Conservation (phyloP, 1,140 invertebrate species). For the Drosophila teissieri region DNA sequence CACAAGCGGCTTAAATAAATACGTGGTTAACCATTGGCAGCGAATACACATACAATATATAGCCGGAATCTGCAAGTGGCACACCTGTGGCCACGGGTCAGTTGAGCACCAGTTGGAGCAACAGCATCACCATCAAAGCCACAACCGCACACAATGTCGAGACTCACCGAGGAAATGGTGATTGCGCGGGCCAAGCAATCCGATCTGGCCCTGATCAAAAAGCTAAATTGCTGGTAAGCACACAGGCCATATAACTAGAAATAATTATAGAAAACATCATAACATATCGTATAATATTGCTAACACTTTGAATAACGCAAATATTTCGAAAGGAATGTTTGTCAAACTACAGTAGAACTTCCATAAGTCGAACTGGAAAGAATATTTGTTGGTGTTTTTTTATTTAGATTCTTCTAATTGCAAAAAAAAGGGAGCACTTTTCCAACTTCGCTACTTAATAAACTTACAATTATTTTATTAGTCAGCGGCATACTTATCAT, state of each 20-base stretch:
- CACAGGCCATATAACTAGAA: neutral
- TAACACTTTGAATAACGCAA: too few relatives aligned
- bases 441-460: too few relatives aligned
- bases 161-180: slow-evolving; percentile 95
- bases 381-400: too few relatives aligned
- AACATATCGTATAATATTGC: neutral
- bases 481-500: neutral
- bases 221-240: slow-evolving; percentile 95
- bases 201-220: slow-evolving; percentile 92
- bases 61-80: slow-evolving; percentile 36
- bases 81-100: slow-evolving; percentile 51
- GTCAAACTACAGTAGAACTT: too few relatives aligned
- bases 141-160: slow-evolving; percentile 87
- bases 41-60: neutral
- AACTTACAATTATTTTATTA: neutral
- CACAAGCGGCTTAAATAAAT: slow-evolving; percentile 44
- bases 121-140: slow-evolving; percentile 10
- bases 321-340: neutral
- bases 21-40: slow-evolving; percentile 29
- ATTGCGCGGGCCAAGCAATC: slow-evolving; percentile 94
- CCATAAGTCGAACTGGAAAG: too few relatives aligned
- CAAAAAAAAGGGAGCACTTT: too few relatives aligned
- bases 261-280: neutral
- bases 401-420: too few relatives aligned
- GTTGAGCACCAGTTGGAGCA: slow-evolving; percentile 28